Conservation (phyloP, 35 echinoderm and acorn worm genomes). For the Holothuria glaberrima region DNA sequence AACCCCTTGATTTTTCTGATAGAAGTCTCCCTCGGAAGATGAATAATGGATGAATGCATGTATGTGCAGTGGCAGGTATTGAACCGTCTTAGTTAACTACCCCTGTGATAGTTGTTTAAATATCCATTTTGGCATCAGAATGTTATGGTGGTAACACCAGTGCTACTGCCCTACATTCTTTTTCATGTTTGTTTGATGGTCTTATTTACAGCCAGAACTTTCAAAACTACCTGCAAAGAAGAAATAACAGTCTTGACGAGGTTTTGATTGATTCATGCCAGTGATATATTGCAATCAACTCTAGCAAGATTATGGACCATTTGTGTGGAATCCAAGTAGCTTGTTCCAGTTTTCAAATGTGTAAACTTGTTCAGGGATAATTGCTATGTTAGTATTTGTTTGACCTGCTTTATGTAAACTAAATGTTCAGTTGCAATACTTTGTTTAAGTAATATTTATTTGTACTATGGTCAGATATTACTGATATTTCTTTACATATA, state of each 20-base stretch:
- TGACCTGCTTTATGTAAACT: conserved; percentile 10
- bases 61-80: too few relatives aligned
- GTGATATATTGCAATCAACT: too few relatives aligned
- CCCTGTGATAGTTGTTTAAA: neutral
- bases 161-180: neutral
- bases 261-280: too few relatives aligned
- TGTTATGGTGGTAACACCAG: neutral
- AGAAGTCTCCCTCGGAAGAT: too few relatives aligned
- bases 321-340: conserved; percentile 1
- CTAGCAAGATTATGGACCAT: too few relatives aligned
- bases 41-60: too few relatives aligned
- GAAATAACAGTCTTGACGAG: neutral
- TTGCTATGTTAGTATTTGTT: conserved; percentile 14
- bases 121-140: neutral
- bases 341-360: conserved; percentile 11
- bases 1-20: too few relatives aligned
- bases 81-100: neutral
- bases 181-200: neutral
- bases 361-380: conserved; percentile 42
- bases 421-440: conserved; percentile 30
- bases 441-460: too few relatives aligned
- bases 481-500: too few relatives aligned
- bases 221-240: conserved; percentile 3
- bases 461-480: too few relatives aligned
- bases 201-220: conserved; percentile 11